These are phyloP conservation scores for Ochropleura leucogaster DNA, from an alignment of 2,888 invertebrate genomes.

Conservation along the genomic window DNA sequence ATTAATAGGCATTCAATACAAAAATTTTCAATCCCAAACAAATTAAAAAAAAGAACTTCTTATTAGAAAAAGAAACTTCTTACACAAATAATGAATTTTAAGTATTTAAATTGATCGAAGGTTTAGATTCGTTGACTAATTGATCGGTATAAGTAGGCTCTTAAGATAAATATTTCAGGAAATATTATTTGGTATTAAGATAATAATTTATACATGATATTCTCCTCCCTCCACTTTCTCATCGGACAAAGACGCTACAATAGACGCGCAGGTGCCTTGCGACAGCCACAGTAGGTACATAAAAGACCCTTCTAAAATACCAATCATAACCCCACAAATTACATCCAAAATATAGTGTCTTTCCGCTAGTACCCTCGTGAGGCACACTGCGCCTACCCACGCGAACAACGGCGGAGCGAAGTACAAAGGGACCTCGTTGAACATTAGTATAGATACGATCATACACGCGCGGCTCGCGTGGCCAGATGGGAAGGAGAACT, in stretches of 20 bases:
- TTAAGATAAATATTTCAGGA: not conserved
- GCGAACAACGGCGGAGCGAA: conserved; percentile 92
- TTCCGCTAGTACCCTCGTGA: conserved; percentile 95
- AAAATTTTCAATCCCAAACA: not conserved
- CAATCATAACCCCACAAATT: conserved; percentile 93
- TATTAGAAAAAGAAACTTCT: not conserved
- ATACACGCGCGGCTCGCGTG: conserved; percentile 96
- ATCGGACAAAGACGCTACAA: conserved; percentile 92
- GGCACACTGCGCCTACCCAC: conserved; percentile 94
- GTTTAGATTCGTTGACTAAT: conserved; percentile 11
- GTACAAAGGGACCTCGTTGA: conserved; percentile 87
- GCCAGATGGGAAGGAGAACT: conserved; percentile 98
- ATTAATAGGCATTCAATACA: not conserved
- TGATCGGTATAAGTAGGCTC: not conserved
- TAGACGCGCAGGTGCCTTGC: conserved; percentile 90
- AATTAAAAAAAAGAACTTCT: not conserved
- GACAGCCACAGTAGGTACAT: conserved; percentile 93
- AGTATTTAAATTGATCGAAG: not conserved
- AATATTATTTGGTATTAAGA: conserved; percentile 19
- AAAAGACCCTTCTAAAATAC: conserved; percentile 93
- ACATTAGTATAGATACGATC: conserved; percentile 93
- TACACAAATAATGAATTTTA: not conserved
- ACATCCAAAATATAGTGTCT: conserved; percentile 97
- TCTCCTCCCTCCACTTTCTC: conserved; percentile 93
- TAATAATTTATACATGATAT: conserved; percentile 90